Evolutionary conservation across 2,888 invertebrate genomes (phyloP).

Genomic region (Drosophila falleni): DNA sequence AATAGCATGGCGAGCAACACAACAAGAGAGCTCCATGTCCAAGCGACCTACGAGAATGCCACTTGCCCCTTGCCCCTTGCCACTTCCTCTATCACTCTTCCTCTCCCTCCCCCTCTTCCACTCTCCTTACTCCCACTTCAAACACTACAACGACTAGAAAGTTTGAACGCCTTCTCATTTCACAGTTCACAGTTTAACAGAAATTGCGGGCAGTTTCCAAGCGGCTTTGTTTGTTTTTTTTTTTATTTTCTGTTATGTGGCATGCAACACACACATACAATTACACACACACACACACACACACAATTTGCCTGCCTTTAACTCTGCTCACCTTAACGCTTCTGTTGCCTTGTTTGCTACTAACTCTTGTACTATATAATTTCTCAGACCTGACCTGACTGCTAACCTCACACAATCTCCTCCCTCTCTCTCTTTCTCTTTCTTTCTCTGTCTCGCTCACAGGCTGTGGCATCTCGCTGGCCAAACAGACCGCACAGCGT

Average conservation of each 20-base stretch:
- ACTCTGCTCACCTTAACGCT: conserved; percentile 37
- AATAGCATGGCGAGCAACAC: conserved; percentile 51
- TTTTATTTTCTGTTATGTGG: conserved; percentile 20
- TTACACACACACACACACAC: conserved; percentile 10
- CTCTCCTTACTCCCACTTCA: background rate
- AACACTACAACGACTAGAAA: conserved; percentile 42
- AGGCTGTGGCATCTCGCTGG: conserved; percentile 95
- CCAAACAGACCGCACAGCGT: conserved; percentile 94
- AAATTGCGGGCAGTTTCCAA: conserved; percentile 60
- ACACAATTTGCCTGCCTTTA: conserved; percentile 9
- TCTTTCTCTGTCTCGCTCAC: conserved; percentile 54
- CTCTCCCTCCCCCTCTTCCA: background rate
- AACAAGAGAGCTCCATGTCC: conserved; percentile 5
- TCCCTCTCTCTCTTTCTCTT: conserved; percentile 26
- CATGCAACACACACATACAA: conserved; percentile 16
- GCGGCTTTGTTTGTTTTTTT: conserved; percentile 42
- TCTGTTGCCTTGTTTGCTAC: conserved; percentile 54
- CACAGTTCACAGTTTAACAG: conserved; percentile 18
- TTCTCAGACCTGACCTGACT: conserved; percentile 23
- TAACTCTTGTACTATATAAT: conserved; percentile 36
- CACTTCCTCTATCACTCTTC: no score
- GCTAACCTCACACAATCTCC: conserved; percentile 31
- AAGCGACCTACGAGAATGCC: conserved; percentile 18
- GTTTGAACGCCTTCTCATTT: conserved; percentile 20
- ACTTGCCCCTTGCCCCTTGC: conserved; percentile 3